Evolutionary conservation across 2,113 vertebrate species (phyloP).

Genomic region (Cranoglanis bouderius): DNA sequence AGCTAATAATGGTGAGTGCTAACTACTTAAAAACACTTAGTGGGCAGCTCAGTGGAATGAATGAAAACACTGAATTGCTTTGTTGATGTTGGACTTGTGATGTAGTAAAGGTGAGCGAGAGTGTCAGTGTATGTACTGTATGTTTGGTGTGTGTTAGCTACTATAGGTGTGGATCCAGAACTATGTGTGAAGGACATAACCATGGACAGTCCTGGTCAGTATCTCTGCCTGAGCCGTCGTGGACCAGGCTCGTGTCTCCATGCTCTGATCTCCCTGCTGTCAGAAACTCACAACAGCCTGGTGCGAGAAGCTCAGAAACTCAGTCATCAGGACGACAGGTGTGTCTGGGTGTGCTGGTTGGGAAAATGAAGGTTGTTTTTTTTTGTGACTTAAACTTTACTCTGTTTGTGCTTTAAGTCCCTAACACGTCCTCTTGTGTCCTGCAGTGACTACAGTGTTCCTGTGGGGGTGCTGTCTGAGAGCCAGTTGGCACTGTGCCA

Average conservation of each 20-base stretch:
- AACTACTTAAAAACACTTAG: neutral
- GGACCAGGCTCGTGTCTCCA: constrained; percentile 71
- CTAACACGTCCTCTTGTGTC: neutral
- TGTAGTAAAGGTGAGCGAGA: neutral
- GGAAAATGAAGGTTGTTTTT: neutral
- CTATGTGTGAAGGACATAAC: constrained; percentile 64
- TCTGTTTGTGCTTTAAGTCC: neutral
- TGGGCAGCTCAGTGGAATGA: neutral
- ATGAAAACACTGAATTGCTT: neutral
- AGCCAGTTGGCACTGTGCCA: constrained; percentile 71
- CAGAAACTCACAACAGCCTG: constrained; percentile 71
- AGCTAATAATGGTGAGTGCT: constrained; percentile 65
- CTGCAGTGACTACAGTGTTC: constrained; percentile 66
- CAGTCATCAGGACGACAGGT: constrained; percentile 64
- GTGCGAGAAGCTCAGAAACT: constrained; percentile 60
- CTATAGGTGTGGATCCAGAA: constrained; percentile 52
- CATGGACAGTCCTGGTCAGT: constrained; percentile 61
- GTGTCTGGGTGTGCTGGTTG: constrained; percentile 33
- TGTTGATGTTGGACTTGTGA: neutral
- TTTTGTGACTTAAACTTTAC: neutral
- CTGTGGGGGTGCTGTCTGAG: constrained; percentile 64
- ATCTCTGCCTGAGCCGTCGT: constrained; percentile 58
- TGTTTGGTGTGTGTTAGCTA: constrained; percentile 36
- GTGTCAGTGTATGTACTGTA: neutral
- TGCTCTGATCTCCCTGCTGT: constrained; percentile 66